Percentiles rank a stretch among this genome's conserved stretches.
Evolutionary conservation across 2,113 vertebrate species (phyloP).

Genomic region (Cynopterus brachyotis): DNA sequence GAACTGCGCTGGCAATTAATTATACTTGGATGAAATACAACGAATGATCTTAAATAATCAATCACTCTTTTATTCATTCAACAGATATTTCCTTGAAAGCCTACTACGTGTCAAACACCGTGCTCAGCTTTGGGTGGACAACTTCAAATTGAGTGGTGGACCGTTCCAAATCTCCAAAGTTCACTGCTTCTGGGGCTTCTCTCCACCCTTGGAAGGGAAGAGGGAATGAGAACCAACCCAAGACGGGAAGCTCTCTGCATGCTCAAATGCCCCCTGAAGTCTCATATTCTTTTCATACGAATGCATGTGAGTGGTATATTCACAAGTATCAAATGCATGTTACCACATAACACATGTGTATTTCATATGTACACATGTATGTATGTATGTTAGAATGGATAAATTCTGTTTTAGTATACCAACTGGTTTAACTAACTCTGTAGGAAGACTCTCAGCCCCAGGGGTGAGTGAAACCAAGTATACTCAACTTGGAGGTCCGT

Average conservation of each 20-base stretch:
- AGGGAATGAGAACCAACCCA: background rate
- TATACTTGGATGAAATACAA: background rate
- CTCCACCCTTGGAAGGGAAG: background rate
- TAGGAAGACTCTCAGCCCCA: background rate
- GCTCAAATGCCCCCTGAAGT: background rate
- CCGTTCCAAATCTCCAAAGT: background rate
- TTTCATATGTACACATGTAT: background rate
- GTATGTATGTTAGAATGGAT: background rate
- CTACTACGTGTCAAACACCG: background rate
- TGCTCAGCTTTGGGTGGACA: background rate
- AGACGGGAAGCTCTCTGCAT: background rate
- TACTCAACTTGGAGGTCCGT: background rate
- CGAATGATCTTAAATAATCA: background rate
- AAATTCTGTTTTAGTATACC: background rate
- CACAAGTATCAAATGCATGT: background rate
- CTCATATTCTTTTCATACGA: background rate
- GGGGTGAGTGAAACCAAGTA: background rate
- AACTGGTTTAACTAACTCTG: background rate
- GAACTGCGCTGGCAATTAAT: background rate
- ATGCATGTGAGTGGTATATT: background rate
- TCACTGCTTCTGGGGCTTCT: background rate
- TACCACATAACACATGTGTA: background rate
- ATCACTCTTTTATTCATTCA: background rate
- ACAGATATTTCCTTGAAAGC: conserved; percentile 12
- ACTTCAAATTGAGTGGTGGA: background rate